Evolutionary conservation across 2,797 vertebrate genomes (phyloP).

Genomic region (Geotria australis): DNA sequence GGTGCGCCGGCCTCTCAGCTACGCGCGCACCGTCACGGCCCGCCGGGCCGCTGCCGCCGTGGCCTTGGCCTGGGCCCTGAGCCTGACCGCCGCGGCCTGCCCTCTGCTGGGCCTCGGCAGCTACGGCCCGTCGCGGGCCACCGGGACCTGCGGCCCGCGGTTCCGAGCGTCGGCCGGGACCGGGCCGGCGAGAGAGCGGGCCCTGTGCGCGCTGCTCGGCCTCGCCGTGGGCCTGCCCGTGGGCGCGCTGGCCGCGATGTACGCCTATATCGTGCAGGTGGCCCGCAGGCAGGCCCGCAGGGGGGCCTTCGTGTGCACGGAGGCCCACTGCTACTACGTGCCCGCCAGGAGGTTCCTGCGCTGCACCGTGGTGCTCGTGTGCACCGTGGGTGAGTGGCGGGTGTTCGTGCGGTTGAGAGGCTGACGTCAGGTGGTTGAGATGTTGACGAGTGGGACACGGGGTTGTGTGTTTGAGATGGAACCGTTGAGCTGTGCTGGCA

Average conservation of each 20-base stretch:
- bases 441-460: no score
- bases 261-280: conserved; percentile 15
- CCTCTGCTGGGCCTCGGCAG: conserved; percentile 19
- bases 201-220: conserved; percentile 7
- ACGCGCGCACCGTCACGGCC: conserved; percentile 5
- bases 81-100: conserved; percentile 9
- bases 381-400: conserved; percentile 17
- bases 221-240: conserved; percentile 11
- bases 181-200: no score
- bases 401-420: no score
- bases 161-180: conserved; percentile 3
- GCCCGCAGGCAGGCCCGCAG: conserved; percentile 18
- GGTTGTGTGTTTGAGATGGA: no score
- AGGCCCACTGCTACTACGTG: conserved; percentile 25
- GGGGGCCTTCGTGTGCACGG: conserved; percentile 24
- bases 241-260: conserved; percentile 12
- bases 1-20: conserved; percentile 20
- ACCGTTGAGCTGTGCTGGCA: no score
- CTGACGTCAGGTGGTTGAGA: no score
- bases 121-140: conserved; percentile 12
- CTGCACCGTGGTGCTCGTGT: conserved; percentile 20
- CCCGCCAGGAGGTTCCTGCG: conserved; percentile 21
- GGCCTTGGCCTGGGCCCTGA: conserved; percentile 12
- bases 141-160: conserved; percentile 13
- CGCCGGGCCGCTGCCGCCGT: no score